Base-by-base conservation (phyloP, 2,113 vertebrate genomes). In the Xiphophorus couchianus region DNA sequence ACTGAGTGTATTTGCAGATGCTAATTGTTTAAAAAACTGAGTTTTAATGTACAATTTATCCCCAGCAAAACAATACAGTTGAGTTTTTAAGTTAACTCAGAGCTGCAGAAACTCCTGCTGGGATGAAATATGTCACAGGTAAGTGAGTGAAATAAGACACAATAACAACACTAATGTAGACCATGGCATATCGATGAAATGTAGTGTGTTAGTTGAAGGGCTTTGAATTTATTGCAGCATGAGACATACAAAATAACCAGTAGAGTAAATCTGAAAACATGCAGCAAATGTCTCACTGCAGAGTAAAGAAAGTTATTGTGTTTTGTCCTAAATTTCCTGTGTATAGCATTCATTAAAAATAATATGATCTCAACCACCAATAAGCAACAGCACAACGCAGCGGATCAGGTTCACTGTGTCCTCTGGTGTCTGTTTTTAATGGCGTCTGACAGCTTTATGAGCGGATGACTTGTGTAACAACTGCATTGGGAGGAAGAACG, bases 381-480 rank as follows among this genome's bases (percentile, higher is more conserved):
- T 29, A 51, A 29, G 54, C 39, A 58, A 29, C 28, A 39, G 33
- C 63, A 28, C 0, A 22, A 30, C 35, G 73, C 71, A 31, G 29
- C 4, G 25, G 78, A 66, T 62, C 1, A 64, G 67, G 67, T 28
- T 82, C 30, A 60, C 15, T 61, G 71, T 73, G 62, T 35, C 62
- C 37, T 76, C 77, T 62, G 75, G 39, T 9, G 27, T 28, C 1
- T 61, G 19, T 37, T 69, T 76, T 69, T 84, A 75, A 78, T 71
- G 73, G 62, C 7, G 8, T 77, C 30, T 39, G 77, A 81, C 70
- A 51, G 66, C 74, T 88, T 85, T 77, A 81, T 71, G 77, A 84
- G 72, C 62, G 35, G 62, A 81, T 62, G 80, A 77, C 74, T 84
- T 60, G 77, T 79, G 77, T 62, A 71, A 81, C 80, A 62, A 39